Base-by-base conservation (phyloP, 1,140 invertebrate genomes). In the Helicorthomorpha holstii region DNA sequence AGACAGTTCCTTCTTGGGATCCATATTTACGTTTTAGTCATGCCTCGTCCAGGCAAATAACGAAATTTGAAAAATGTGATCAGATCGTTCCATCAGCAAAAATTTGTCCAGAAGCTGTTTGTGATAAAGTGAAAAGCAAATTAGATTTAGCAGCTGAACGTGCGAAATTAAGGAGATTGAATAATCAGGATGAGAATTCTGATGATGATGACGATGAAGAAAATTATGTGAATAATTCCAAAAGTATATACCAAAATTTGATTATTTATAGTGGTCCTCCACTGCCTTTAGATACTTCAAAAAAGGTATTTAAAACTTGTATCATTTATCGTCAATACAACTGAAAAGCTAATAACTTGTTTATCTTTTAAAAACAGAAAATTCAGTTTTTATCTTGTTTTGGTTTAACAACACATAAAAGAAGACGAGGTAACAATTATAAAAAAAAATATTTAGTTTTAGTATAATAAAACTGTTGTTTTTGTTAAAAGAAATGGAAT, bases 401-500 rank as follows among this genome's bases (percentile, higher is more conserved):
- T 48, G 54, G 54, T 4, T 45, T 59, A 1, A 56, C 51, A 16
- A 57, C 58, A n/a, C 50, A 57, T 3, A 53, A 54, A 49, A 59
- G 50, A 7, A 42, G 26, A 16, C 3, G 50, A 44, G 50, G 50
- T 51, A 51, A 27, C 26, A 10, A 38, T n/a, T n/a, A n/a, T n/a
- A n/a, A n/a, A n/a, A n/a, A n/a, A 16, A 7, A 16, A 16, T 34
- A 7, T 34, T 34, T 34, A 7, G 29, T 34, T 34, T 34, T 34
- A 7, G 29, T 34, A 7, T 34, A 7, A 7, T 7, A 34, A 16
- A 16, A 34, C 16, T 16, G 16, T 34, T 7, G 7, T 45, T n/a
- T 4, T 21, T 42, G 50, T 52, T 56, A 24, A 26, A 38, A 58
- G 56, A 52, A 12, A 29, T 59, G 24, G 58, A 59, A 29, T 45